phyloP scores from a whole-genome alignment of 92 coral and sea anemone genomes.

The Ricordea florida region DNA sequence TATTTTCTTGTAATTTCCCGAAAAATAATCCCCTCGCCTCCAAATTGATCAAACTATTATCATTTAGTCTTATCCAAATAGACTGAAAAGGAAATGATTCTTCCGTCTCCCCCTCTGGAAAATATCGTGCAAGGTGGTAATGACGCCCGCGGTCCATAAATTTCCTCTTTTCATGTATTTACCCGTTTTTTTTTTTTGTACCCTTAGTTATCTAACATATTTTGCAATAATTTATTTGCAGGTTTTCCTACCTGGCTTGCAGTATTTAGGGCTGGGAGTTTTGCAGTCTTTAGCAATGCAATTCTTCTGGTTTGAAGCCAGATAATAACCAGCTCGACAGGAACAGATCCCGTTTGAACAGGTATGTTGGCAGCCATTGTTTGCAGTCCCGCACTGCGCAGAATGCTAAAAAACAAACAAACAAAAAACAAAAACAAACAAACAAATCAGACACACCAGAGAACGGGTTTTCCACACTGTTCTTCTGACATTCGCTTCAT shows the following conservation, averaged over 20 bases:
- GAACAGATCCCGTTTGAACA: constrained; percentile 90
- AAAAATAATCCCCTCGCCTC: too few relatives aligned
- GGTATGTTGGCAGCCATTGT: constrained; percentile 93
- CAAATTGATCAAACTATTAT: too few relatives aligned
- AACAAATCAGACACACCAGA: not conserved
- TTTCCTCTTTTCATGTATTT: too few relatives aligned
- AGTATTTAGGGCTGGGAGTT: constrained; percentile 65
- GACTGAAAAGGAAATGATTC: too few relatives aligned
- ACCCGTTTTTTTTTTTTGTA: too few relatives aligned
- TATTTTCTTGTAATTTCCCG: constrained; percentile 23
- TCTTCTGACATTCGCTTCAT: too few relatives aligned
- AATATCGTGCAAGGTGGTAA: too few relatives aligned
- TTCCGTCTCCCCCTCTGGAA: too few relatives aligned
- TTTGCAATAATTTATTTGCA: too few relatives aligned
- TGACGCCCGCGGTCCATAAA: too few relatives aligned
- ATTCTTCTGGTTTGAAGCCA: constrained; percentile 68
- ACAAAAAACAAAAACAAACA: not conserved
- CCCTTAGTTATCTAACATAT: too few relatives aligned
- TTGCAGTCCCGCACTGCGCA: constrained; percentile 79
- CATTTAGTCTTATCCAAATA: too few relatives aligned
- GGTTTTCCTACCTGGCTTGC: constrained; percentile 77
- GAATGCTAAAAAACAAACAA: constrained; percentile 55
- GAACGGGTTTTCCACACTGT: not conserved
- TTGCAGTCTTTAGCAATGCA: constrained; percentile 92
- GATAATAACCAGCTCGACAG: constrained; percentile 81